A percentile compares a stretch with the other conserved stretches of the same genome.
Conservation (phyloP, 2,888 invertebrate genomes). For the Tetranychus truncatus region DNA sequence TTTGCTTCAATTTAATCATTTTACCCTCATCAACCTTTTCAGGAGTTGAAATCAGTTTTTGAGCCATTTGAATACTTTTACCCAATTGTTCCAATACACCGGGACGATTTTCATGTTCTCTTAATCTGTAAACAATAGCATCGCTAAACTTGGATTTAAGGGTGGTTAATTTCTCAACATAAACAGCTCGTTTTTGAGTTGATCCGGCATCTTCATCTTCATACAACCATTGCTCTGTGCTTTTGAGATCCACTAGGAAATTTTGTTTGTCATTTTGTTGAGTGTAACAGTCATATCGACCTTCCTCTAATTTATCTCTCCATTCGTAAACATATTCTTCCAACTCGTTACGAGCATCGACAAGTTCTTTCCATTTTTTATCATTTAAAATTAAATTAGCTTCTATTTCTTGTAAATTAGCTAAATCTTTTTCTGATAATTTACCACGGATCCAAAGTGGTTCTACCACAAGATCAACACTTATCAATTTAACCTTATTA, state of each 20-base stretch:
- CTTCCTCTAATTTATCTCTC: slow-evolving; percentile 51
- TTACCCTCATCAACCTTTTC: slow-evolving; percentile 16
- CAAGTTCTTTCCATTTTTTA: slow-evolving; percentile 75
- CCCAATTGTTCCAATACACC: slow-evolving; percentile 20
- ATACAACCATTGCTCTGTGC: slow-evolving; percentile 89
- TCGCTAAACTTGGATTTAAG: slow-evolving; percentile 33
- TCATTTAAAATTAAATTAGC: slow-evolving; percentile 65
- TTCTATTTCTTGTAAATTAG: slow-evolving; percentile 34
- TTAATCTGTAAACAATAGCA: slow-evolving; percentile 14
- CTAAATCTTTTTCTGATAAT: slow-evolving; percentile 43
- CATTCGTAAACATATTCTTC: slow-evolving; percentile 97
- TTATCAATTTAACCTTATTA: slow-evolving; percentile 33
- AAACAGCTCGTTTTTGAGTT: slow-evolving; percentile 60
- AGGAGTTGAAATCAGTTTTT: slow-evolving; percentile 17
- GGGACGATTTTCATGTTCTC: slow-evolving; percentile 18
- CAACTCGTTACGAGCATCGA: slow-evolving; percentile 85
- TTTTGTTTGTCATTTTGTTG: slow-evolving; percentile 29
- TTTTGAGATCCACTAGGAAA: slow-evolving; percentile 45
- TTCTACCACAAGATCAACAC: slow-evolving; percentile 24
- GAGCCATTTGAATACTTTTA: slow-evolving; percentile 16
- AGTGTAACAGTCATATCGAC: slow-evolving; percentile 20
- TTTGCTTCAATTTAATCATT: slow-evolving; percentile 30
- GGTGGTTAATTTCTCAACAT: slow-evolving; percentile 39
- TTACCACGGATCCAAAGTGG: slow-evolving; percentile 19
- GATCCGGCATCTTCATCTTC: slow-evolving; percentile 94